Evolutionary conservation across 1,140 invertebrate genomes (phyloP), one percentile per base, ranked within the genome.

Genomic region (Drosophila busckii): DNA sequence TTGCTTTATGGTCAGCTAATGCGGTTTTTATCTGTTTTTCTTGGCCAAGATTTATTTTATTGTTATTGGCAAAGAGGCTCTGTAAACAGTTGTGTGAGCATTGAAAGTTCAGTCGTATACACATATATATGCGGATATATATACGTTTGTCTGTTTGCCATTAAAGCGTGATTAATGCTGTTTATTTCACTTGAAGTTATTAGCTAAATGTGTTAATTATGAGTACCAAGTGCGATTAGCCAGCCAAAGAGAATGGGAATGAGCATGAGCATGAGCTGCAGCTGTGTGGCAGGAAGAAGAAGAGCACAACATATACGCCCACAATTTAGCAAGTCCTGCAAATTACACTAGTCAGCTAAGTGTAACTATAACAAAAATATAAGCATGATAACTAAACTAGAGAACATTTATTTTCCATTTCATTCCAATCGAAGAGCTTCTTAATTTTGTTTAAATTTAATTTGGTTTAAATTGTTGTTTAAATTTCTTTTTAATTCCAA

Each of bases 201-300:
- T 82, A 80, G 69, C 73, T 70, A 80, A 82, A 80, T 80, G 73
- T 82, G 75, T 80, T 80, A 73, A 80, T 80, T 82, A 80, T 82
- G 69, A 80, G 75, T 63, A 50, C 41, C 68, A n/a, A n/a, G n/a
- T n/a, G n/a, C n/a, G 73, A 82, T 73, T 80, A 78, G 41, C 52
- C 32, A 19, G 45, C 28, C 38, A 73, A 44, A 46, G 26, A 6
- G 6, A 56, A 17, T 23, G 9, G 10, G 7, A 41, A 12, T 12
- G 4, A 13, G 8, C 5, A 3, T n/a, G n/a, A n/a, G n/a, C n/a
- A n/a, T n/a, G n/a, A n/a, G n/a, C n/a, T n/a, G n/a, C n/a, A n/a
- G n/a, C 7, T 10, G n/a, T 10, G 1, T 15, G 13, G 8, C 10
- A 19, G 23, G 23, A 5, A 22, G 12, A 23, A 13, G 28, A 17